phyloP scores from a whole-genome alignment of 2,113 vertebrate species.

The Baryphthengus martii region DNA sequence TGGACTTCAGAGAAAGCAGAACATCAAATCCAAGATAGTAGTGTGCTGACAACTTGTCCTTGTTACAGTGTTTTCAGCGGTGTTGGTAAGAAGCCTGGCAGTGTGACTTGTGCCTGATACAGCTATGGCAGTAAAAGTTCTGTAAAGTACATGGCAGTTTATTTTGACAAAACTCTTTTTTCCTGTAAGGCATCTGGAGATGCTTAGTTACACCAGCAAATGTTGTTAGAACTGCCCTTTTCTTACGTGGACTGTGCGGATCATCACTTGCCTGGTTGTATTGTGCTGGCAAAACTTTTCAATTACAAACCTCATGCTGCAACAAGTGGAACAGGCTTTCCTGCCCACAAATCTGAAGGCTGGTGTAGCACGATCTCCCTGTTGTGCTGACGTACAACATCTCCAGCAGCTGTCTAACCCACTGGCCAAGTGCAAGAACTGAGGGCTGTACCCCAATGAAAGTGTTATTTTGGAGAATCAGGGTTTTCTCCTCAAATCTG shows the following conservation, averaged over 20 bases:
- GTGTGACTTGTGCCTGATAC: not conserved
- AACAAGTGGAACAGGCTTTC: not conserved
- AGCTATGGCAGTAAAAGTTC: not conserved
- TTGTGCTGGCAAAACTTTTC: not conserved
- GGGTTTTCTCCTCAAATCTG: not conserved
- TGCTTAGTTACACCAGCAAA: not conserved
- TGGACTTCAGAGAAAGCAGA: not conserved
- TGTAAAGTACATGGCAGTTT: not conserved
- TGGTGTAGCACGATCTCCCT: accelerated
- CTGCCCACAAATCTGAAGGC: not conserved
- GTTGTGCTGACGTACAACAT: accelerated
- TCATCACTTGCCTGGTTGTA: not conserved
- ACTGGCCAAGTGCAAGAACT: accelerated
- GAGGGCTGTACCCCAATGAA: not conserved
- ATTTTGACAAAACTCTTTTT: not conserved
- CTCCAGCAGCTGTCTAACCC: not conserved
- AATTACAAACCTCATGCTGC: not conserved
- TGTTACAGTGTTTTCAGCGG: not conserved
- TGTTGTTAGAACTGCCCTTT: not conserved
- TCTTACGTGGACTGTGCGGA: accelerated
- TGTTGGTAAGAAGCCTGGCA: not conserved
- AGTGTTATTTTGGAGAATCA: not conserved
- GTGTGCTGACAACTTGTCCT: not conserved
- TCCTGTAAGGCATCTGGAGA: not conserved
- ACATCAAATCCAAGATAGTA: not conserved